A percentile compares a stretch with the other conserved stretches of the same genome.
Conservation (phyloP, 2,888 invertebrate genomes). For the Elmis aenea region DNA sequence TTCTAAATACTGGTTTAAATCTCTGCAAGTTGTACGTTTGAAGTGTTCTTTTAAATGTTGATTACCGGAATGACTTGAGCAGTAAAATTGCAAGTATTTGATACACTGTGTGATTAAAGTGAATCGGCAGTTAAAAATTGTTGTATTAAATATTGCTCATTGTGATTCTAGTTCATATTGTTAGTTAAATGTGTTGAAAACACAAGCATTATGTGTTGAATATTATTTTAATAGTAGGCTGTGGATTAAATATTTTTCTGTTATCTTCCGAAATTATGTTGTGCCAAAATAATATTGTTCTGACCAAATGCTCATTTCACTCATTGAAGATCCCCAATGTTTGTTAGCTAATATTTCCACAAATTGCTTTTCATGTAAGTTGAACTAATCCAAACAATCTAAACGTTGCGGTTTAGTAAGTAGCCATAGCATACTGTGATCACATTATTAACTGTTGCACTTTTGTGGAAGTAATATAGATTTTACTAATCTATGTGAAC, state of each 20-base stretch:
- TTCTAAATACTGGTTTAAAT: too few relatives aligned
- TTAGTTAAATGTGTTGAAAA: conserved; percentile 18
- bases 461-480: conserved; percentile 26
- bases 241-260: conserved; percentile 22
- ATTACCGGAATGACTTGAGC: too few relatives aligned
- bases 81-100: too few relatives aligned
- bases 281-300: conserved; percentile 19
- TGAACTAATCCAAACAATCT: conserved; percentile 12
- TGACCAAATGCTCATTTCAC: conserved; percentile 22
- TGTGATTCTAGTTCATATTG: conserved; percentile 18
- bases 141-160: too few relatives aligned
- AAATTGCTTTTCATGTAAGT: conserved; percentile 16
- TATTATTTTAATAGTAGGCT: conserved; percentile 25
- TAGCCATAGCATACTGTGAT: conserved; percentile 41
- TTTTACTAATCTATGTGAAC: too few relatives aligned
- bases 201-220: conserved; percentile 14
- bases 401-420: conserved; percentile 19
- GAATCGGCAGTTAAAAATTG: too few relatives aligned
- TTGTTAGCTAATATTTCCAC: conserved; percentile 19
- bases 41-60: too few relatives aligned
- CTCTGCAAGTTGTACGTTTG: too few relatives aligned
- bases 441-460: conserved; percentile 37
- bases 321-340: conserved; percentile 13
- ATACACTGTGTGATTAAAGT: too few relatives aligned
- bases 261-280: conserved; percentile 22